Evolutionary conservation across 2,888 invertebrate species (phyloP).

Genomic region (Encarsia formosa): DNA sequence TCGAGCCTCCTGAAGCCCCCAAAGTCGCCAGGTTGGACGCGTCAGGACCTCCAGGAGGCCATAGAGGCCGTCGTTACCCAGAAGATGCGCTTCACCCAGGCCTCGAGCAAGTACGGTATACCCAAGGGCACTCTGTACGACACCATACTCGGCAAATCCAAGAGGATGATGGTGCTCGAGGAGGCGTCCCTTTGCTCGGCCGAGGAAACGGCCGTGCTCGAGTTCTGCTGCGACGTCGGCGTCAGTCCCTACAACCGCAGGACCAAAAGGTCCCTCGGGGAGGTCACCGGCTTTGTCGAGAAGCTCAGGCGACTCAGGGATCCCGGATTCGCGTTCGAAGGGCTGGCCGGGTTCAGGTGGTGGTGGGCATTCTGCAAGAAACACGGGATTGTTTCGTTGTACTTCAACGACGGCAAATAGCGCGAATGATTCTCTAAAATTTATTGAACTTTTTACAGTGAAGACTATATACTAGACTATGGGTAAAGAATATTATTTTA

Average conservation of each 20-base stretch:
- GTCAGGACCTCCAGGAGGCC: constrained; percentile 69
- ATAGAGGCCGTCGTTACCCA: constrained; percentile 72
- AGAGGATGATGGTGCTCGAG: constrained; percentile 70
- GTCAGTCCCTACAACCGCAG: constrained; percentile 67
- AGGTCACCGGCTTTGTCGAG: constrained; percentile 65
- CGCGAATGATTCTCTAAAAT: constrained; percentile 42
- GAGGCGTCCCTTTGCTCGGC: constrained; percentile 60
- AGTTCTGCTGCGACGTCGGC: constrained; percentile 71
- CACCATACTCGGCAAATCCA: constrained; percentile 72
- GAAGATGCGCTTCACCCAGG: constrained; percentile 74
- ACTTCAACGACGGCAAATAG: constrained; percentile 52
- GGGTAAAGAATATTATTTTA: no score
- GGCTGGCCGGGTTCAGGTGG: constrained; percentile 72
- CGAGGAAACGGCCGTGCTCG: constrained; percentile 66
- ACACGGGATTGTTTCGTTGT: constrained; percentile 67
- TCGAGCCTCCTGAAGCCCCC: constrained; percentile 66
- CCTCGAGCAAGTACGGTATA: constrained; percentile 66
- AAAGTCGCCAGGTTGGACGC: constrained; percentile 73
- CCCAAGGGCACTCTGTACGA: constrained; percentile 76
- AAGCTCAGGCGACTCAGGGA: constrained; percentile 59
- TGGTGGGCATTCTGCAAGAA: constrained; percentile 83
- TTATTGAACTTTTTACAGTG: no score
- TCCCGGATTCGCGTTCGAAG: constrained; percentile 64
- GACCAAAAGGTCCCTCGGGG: constrained; percentile 64
- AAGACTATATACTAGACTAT: no score